Conservation (phyloP, 2,888 invertebrate genomes). For the Latrodectus hesperus region DNA sequence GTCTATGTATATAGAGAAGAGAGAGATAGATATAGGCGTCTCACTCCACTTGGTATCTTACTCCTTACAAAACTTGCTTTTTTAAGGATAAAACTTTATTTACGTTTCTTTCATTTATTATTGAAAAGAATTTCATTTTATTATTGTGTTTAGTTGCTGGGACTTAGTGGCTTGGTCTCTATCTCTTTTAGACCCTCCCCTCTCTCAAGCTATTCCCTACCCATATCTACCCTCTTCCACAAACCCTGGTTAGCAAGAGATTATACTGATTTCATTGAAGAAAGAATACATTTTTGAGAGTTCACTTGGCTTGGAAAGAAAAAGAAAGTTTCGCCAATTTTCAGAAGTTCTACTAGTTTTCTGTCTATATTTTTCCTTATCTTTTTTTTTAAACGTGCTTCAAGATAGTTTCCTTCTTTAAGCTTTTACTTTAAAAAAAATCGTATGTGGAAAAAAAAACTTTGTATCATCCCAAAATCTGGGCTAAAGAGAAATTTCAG, state of each 20-base stretch:
- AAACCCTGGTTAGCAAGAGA: constrained; percentile 38
- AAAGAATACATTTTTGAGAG: too few species aligned
- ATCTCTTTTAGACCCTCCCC: constrained; percentile 13
- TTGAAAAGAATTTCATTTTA: constrained; percentile 31
- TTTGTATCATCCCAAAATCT: not conserved
- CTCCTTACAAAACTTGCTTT: constrained; percentile 48
- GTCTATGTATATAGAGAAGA: constrained; percentile 21
- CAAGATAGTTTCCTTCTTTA: too few species aligned
- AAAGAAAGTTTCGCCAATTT: too few species aligned
- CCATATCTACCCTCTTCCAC: not conserved
- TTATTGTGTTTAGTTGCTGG: constrained; percentile 40
- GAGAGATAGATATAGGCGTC: constrained; percentile 51
- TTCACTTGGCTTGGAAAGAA: too few species aligned
- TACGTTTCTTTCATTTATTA: constrained; percentile 52
- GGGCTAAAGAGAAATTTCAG: not conserved
- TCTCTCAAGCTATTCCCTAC: not conserved
- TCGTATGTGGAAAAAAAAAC: not conserved
- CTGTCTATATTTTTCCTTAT: too few species aligned
- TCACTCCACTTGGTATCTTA: constrained; percentile 36
- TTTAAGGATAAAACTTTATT: constrained; percentile 48
- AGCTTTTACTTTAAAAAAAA: too few species aligned
- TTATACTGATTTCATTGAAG: constrained; percentile 56
- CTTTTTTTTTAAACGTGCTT: too few species aligned
- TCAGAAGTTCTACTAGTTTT: too few species aligned
- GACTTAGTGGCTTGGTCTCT: constrained; percentile 33